Percentiles rank a stretch among this genome's conserved stretches.
These are phyloP conservation scores for Sericinus montela DNA, from an alignment of 2,888 invertebrate genomes.

Conservation along the genomic window DNA sequence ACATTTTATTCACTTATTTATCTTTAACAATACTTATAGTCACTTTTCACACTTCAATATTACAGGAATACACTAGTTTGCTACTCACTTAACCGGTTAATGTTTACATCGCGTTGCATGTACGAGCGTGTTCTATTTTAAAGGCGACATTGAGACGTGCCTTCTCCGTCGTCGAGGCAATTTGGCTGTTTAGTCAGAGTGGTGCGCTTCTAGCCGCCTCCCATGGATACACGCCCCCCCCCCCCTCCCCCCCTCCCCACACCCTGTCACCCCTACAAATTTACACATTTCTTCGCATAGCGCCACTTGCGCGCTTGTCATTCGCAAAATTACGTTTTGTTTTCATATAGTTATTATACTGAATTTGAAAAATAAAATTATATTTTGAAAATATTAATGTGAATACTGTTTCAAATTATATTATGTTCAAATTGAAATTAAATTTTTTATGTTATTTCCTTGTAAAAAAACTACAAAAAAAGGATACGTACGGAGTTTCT, in stretches of 20 bases:
- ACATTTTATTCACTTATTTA: constrained; percentile 75
- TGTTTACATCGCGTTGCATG: constrained; percentile 71
- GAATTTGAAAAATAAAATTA: too few relatives aligned
- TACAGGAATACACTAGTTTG: constrained; percentile 40
- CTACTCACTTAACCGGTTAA: constrained; percentile 51
- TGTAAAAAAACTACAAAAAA: too few relatives aligned
- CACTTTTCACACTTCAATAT: constrained; percentile 31
- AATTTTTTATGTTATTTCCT: too few relatives aligned
- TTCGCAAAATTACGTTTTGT: constrained; percentile 75
- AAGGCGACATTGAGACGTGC: constrained; percentile 59
- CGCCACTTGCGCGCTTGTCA: constrained; percentile 71
- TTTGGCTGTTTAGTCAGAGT: constrained; percentile 56
- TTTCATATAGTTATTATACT: too few relatives aligned
- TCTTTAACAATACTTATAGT: constrained; percentile 34
- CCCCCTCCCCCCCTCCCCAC: constrained; percentile 56
- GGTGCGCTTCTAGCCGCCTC: constrained; percentile 60
- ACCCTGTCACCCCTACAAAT: constrained; percentile 60
- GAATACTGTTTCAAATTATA: too few relatives aligned
- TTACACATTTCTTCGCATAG: constrained; percentile 70
- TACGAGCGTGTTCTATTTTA: constrained; percentile 48
- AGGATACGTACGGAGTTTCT: too few relatives aligned
- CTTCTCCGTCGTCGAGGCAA: constrained; percentile 51
- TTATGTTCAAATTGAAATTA: too few relatives aligned
- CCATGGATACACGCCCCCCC: constrained; percentile 46
- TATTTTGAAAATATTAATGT: too few relatives aligned